Conservation (phyloP, 92 coral and sea anemone genomes). For the Paramuricea clavata region DNA sequence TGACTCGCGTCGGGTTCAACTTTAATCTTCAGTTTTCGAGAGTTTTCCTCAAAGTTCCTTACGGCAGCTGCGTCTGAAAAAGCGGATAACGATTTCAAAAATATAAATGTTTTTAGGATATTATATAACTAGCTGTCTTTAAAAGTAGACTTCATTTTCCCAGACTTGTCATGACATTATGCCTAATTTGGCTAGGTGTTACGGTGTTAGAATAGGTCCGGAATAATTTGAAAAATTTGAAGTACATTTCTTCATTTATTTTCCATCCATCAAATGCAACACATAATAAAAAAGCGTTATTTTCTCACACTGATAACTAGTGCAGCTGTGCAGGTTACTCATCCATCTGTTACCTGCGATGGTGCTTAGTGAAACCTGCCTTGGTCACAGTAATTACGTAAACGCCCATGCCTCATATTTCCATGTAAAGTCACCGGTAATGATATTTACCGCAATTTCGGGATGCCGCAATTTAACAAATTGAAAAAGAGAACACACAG, state of each 20-base stretch:
- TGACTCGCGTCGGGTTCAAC: neutral
- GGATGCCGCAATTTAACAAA: neutral
- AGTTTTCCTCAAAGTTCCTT: neutral
- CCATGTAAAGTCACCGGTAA: neutral
- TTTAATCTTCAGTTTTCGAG: neutral
- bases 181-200: too few relatives aligned
- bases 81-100: neutral
- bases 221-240: too few relatives aligned
- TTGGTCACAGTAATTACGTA: neutral
- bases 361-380: too few relatives aligned
- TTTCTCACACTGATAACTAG: too few relatives aligned
- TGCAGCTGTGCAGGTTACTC: too few relatives aligned
- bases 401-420: constrained; percentile 1
- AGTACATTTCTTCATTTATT: too few relatives aligned
- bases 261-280: too few relatives aligned
- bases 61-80: neutral
- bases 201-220: neutral
- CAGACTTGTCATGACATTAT: neutral
- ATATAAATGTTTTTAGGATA: too few relatives aligned
- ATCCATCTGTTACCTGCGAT: too few relatives aligned
- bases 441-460: neutral
- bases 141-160: neutral
- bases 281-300: too few relatives aligned
- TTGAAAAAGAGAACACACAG: too few relatives aligned
- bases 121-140: neutral